A percentile compares a stretch with the other conserved stretches of the same genome.
These are phyloP conservation scores for Hesperia comma DNA, from an alignment of 2,888 invertebrate genomes.

Conservation along the genomic window DNA sequence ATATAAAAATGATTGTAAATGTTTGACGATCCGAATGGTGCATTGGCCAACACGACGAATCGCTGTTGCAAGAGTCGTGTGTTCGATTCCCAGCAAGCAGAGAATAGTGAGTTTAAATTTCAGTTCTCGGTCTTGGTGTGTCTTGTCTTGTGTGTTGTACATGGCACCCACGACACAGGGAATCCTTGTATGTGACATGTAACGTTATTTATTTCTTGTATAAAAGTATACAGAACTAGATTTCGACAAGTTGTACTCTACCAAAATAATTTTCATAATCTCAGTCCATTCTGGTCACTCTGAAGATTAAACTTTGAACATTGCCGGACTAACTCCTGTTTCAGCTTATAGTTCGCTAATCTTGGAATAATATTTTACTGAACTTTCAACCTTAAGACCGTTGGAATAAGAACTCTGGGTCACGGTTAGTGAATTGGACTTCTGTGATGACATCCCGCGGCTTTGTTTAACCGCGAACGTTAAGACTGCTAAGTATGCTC, in stretches of 20 bases:
- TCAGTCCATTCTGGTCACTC: slow-evolving; percentile 28
- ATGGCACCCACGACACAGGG: too few species aligned
- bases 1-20: slow-evolving; percentile 12
- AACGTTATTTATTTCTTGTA: too few species aligned
- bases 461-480: slow-evolving; percentile 28
- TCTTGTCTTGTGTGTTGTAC: too few species aligned
- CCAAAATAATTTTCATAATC: slow-evolving; percentile 22
- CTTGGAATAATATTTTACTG: not conserved
- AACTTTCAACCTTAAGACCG: not conserved
- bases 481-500: slow-evolving; percentile 30
- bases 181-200: too few species aligned
- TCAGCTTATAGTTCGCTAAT: slow-evolving; percentile 17
- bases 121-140: too few species aligned
- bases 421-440: not conserved
- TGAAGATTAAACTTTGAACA: slow-evolving; percentile 31
- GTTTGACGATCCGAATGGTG: too few species aligned
- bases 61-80: too few species aligned
- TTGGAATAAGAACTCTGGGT: not conserved
- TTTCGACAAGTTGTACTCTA: not conserved
- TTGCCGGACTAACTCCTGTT: slow-evolving; percentile 23
- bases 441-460: slow-evolving; percentile 9
- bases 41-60: too few species aligned
- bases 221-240: slow-evolving; percentile 7
- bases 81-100: too few species aligned
- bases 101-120: too few species aligned